These are phyloP conservation scores for Chloroceryle amazona DNA, from an alignment of 2,797 vertebrate species.

Conservation along the genomic window DNA sequence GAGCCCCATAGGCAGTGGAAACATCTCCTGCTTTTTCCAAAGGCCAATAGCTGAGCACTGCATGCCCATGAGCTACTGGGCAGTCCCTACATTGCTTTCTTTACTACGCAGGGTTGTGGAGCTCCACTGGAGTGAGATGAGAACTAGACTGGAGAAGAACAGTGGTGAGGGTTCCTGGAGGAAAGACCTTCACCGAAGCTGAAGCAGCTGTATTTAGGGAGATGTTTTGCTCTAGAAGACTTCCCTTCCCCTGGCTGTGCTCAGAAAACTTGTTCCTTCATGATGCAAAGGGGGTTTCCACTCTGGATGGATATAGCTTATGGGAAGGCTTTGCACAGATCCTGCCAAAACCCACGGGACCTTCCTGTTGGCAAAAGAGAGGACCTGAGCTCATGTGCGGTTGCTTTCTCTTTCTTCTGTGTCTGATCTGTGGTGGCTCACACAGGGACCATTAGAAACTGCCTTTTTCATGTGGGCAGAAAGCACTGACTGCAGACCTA, in stretches of 20 bases:
- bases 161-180: not conserved
- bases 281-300: not conserved
- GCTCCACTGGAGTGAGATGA: not conserved
- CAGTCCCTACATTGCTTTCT: not conserved
- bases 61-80: not conserved
- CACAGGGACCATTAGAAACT: not conserved
- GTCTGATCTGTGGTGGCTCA: not conserved
- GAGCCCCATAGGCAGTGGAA: not conserved
- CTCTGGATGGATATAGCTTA: not conserved
- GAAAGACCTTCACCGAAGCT: not conserved
- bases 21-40: not conserved
- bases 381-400: fast-evolving
- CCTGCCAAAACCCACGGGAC: not conserved
- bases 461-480: not conserved
- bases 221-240: not conserved
- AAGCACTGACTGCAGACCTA: not conserved
- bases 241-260: not conserved
- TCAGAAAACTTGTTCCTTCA: not conserved
- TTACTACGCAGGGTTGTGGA: fast-evolving
- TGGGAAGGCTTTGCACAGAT: not conserved
- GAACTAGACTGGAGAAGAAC: not conserved
- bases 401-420: not conserved
- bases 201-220: not conserved
- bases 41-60: not conserved
- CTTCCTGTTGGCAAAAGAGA: not conserved